Conservation (phyloP, 2,888 invertebrate species). For the Drosophila imparisetae region DNA sequence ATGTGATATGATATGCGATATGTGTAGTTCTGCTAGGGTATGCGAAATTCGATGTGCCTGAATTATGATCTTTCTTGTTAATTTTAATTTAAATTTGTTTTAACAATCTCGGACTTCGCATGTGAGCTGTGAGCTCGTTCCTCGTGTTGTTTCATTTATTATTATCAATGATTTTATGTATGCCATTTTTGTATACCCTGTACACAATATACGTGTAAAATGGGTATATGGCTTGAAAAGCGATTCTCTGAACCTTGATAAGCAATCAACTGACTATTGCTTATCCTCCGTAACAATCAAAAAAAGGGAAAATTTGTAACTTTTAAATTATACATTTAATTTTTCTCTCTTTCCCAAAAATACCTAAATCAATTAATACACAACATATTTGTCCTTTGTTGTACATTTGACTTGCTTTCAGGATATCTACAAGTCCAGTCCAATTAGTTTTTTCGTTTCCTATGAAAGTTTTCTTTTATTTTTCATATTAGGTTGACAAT, state of each 20-base stretch:
- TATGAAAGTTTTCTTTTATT: slow-evolving; percentile 3
- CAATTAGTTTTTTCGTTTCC: neutral
- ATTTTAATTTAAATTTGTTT: slow-evolving; percentile 55
- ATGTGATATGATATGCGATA: neutral
- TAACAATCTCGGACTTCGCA: slow-evolving; percentile 46
- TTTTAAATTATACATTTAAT: neutral
- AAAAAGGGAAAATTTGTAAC: neutral
- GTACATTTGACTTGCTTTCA: neutral
- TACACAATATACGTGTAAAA: neutral
- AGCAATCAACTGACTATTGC: neutral
- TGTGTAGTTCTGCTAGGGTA: neutral
- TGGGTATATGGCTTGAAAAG: neutral
- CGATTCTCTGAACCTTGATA: neutral
- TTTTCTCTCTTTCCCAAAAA: neutral
- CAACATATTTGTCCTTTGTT: neutral
- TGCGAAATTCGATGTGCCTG: neutral
- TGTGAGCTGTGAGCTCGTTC: slow-evolving; percentile 30
- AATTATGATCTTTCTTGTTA: slow-evolving; percentile 8
- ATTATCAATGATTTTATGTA: slow-evolving; percentile 68
- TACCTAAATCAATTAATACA: neutral
- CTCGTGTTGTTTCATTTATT: slow-evolving; percentile 35
- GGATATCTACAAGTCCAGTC: slow-evolving; percentile 12
- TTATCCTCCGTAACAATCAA: neutral
- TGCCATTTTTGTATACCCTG: slow-evolving; percentile 15
- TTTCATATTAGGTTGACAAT: slow-evolving; percentile 5